Base-by-base conservation (phyloP, 1,140 invertebrate species). In the Marisa cornuarietis region DNA sequence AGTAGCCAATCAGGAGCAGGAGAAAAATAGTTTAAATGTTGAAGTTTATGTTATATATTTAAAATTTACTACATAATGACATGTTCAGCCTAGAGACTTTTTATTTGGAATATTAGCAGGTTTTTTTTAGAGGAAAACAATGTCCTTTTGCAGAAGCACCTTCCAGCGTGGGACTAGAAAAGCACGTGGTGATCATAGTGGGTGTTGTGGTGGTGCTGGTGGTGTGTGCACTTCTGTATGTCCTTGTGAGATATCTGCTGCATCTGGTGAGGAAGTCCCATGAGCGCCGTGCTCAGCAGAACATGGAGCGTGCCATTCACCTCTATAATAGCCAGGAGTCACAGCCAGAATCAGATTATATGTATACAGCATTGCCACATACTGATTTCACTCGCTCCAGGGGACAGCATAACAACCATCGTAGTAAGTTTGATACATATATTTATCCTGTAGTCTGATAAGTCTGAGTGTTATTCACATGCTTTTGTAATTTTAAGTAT, bases 321-420 rank as follows among this genome's bases (percentile, higher is more conserved):
- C 66, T 83, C 14, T 81, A 81, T 69, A 81, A 81, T 69, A 81
- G 71, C 26, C 83, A 83, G 65, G 80, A 81, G 65, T 66, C 75
- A 10, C 61, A 72, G 26, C 66, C 68, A 20, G 79, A 83, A 61
- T 74, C 71, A 9, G 77, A 76, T 14, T 62, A 75, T 18, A 74
- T 74, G 58, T 76, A 80, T 68, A 80, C 79, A 31, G 58, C 79
- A 2, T 31, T 80, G 52, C 79, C 79, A 9, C 49, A 26, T 58
- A 8, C 54, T 58, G 54, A 58, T 58, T 58, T 58, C 54, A 58
- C 54, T 58, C 11, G 8, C 16, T 58, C 54, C 54, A 58, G 54
- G 54, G 16, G 54, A 14, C 54, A 58, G 54, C 1, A 58, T 18
- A 14, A 58, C 16, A 18, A 11, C 16, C 54, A 58, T 11, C 54